These are phyloP conservation scores for Nasonovia ribisnigri DNA, from an alignment of 2,888 invertebrate genomes.

Conservation along the genomic window DNA sequence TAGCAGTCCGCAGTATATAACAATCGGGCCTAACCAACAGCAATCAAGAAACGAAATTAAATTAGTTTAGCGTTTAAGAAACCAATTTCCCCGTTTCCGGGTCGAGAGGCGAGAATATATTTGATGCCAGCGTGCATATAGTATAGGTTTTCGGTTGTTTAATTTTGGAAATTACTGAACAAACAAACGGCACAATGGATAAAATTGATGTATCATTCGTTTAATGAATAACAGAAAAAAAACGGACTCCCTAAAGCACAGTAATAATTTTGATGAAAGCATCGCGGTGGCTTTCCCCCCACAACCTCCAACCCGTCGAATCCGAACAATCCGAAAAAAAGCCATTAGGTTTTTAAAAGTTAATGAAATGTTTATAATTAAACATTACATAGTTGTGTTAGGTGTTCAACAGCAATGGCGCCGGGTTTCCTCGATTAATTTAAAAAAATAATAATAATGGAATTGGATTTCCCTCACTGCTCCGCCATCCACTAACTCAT, in stretches of 20 bases:
- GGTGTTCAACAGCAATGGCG: slow-evolving; percentile 54
- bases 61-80: slow-evolving; percentile 19
- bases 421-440: slow-evolving; percentile 64
- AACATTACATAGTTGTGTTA: slow-evolving; percentile 58
- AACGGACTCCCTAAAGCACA: slow-evolving; percentile 42
- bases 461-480: slow-evolving; percentile 56
- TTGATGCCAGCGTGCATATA: background rate
- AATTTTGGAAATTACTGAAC: slow-evolving; percentile 46
- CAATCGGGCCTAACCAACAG: slow-evolving; percentile 13
- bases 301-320: background rate
- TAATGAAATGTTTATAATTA: slow-evolving; percentile 65
- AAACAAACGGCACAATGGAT: slow-evolving; percentile 20
- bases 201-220: slow-evolving; percentile 64
- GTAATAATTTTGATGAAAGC: slow-evolving; percentile 64
- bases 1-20: background rate
- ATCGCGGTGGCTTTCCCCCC: background rate
- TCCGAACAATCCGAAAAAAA: slow-evolving; percentile 55
- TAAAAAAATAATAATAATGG: slow-evolving; percentile 65
- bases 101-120: background rate
- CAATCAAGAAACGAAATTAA: slow-evolving; percentile 15
- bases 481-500: slow-evolving; percentile 31
- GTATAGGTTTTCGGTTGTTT: slow-evolving; percentile 16
- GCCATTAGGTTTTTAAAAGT: slow-evolving; percentile 63
- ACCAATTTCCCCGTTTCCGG: slow-evolving; percentile 10
- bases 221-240: slow-evolving; percentile 45